A percentile compares a stretch with the other conserved stretches of the same genome.
Evolutionary conservation across 2,113 vertebrate genomes (phyloP).

Genomic region (Phrynocephalus versicolor): DNA sequence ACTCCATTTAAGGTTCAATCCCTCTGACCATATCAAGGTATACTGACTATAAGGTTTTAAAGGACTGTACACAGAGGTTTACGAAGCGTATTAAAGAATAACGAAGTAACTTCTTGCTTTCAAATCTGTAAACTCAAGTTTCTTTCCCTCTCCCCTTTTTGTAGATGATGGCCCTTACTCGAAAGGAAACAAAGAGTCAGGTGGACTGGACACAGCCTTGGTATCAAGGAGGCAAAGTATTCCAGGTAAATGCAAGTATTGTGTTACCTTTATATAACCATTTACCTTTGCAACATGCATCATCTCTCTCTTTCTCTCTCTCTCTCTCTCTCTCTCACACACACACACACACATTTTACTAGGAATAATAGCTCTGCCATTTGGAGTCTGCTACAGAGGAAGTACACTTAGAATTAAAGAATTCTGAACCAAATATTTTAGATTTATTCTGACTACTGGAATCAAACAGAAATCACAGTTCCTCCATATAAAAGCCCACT

Average conservation of each 20-base stretch:
- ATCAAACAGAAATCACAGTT: neutral
- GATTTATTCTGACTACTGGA: neutral
- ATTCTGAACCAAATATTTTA: neutral
- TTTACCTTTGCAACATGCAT: neutral
- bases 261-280: neutral
- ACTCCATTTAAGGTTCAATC: neutral
- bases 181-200: slow-evolving; percentile 87
- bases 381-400: neutral
- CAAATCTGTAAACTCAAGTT: neutral
- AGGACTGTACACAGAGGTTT: neutral
- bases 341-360: too few relatives aligned
- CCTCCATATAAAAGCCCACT: neutral
- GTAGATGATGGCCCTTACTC: slow-evolving; percentile 94
- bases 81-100: neutral
- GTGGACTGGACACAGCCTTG: slow-evolving; percentile 78
- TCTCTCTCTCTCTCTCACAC: too few relatives aligned
- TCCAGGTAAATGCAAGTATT: slow-evolving; percentile 81
- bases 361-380: neutral
- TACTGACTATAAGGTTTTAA: neutral
- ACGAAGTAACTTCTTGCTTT: slow-evolving; percentile 17
- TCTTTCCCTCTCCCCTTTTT: slow-evolving; percentile 39
- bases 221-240: slow-evolving; percentile 89
- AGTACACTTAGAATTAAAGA: neutral
- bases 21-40: neutral
- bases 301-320: neutral